Evolutionary conservation across 2,888 invertebrate genomes (phyloP).

Genomic region (Strigamia maritima): DNA sequence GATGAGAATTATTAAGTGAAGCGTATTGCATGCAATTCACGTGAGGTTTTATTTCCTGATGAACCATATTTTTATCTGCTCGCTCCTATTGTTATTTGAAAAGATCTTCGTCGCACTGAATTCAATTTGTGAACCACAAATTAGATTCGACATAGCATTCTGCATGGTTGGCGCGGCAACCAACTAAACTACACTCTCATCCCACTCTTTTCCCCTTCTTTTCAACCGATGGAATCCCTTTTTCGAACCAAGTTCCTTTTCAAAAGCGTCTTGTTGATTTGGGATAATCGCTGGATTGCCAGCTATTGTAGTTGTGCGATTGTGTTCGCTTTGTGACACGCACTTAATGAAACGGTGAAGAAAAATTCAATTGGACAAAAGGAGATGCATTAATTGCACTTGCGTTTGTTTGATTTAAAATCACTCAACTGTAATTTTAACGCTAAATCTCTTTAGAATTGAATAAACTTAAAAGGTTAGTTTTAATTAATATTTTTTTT

Average conservation of each 20-base stretch:
- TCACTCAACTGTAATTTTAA: neutral
- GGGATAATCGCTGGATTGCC: slow-evolving; percentile 15
- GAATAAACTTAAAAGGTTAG: neutral
- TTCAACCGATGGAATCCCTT: neutral
- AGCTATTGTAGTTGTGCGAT: neutral
- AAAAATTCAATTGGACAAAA: neutral
- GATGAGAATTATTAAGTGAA: neutral
- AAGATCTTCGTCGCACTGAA: slow-evolving; percentile 13
- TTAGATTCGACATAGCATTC: slow-evolving; percentile 19
- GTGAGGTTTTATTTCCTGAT: neutral
- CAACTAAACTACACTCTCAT: neutral
- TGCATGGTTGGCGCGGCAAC: slow-evolving; percentile 22
- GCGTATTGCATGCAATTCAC: neutral
- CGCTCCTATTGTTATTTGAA: neutral
- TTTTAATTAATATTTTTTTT: neutral
- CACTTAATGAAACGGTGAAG: slow-evolving; percentile 6
- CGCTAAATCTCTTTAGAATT: neutral
- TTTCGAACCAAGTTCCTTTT: neutral
- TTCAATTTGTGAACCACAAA: slow-evolving; percentile 19
- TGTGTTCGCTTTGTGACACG: neutral
- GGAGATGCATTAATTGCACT: neutral
- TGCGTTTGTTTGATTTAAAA: slow-evolving; percentile 17
- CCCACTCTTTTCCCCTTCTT: neutral
- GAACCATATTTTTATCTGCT: slow-evolving; percentile 11
- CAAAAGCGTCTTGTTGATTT: neutral